Conservation (phyloP, 2,888 invertebrate species). For the Netelia melanura region DNA sequence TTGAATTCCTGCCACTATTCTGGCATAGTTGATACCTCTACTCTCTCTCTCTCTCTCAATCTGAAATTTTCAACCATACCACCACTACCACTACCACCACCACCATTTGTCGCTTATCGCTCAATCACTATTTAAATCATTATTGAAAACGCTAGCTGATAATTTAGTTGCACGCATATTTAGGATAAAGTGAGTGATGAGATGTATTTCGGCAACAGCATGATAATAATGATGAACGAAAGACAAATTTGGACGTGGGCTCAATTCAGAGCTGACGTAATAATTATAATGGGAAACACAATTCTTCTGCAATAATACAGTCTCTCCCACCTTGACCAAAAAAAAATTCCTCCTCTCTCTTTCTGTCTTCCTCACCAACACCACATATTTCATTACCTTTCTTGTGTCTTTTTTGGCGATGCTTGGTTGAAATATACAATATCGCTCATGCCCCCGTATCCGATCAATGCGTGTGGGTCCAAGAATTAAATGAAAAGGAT, state of each 20-base stretch:
- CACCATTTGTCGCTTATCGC: background rate
- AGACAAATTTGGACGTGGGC: constrained; percentile 2
- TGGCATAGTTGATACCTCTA: background rate
- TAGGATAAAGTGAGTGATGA: constrained; percentile 53
- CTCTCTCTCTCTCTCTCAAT: background rate
- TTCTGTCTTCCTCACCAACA: background rate
- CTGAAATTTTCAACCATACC: background rate
- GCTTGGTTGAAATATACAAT: background rate
- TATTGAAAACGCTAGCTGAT: constrained; percentile 40
- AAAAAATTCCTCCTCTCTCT: background rate
- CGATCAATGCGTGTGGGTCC: constrained; percentile 83
- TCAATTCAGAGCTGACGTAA: constrained; percentile 6
- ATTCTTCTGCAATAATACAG: no score
- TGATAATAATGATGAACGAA: constrained; percentile 33
- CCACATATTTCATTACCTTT: background rate
- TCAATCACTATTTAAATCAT: background rate
- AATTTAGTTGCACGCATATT: constrained; percentile 60
- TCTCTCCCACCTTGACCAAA: no score
- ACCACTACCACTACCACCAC: background rate
- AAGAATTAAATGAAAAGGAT: constrained; percentile 78
- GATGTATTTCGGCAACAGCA: constrained; percentile 35
- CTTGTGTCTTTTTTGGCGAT: background rate
- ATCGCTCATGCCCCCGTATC: constrained; percentile 48
- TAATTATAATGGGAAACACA: background rate
- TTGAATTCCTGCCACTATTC: background rate